phyloP scores from a whole-genome alignment of 2,888 invertebrate species.

The Autographa pulchrina region DNA sequence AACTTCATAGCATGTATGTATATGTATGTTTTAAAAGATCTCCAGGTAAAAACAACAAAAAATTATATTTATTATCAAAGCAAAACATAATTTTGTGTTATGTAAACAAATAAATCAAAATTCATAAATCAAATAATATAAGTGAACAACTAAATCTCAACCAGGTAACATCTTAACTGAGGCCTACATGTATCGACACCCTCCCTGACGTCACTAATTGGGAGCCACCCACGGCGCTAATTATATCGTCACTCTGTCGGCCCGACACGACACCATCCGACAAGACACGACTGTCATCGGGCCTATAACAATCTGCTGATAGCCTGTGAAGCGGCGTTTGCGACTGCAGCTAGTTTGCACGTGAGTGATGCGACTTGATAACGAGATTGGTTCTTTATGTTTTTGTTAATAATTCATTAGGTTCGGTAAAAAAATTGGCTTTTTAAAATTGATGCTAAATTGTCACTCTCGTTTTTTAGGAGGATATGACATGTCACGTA shows the following conservation, averaged over 20 bases:
- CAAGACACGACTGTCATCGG: constrained; percentile 38
- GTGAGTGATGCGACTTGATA: constrained; percentile 25
- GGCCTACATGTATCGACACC: neutral
- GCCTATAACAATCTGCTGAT: constrained; percentile 45
- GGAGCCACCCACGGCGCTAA: constrained; percentile 50
- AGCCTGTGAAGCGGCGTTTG: constrained; percentile 19
- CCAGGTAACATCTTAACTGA: neutral
- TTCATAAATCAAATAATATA: no score
- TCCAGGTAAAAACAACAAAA: no score
- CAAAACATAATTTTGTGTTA: no score
- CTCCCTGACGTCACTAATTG: constrained; percentile 37
- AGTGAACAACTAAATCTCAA: neutral
- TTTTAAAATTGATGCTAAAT: neutral
- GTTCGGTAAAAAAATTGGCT: no score
- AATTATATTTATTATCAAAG: no score
- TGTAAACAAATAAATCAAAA: no score
- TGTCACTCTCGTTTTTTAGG: neutral
- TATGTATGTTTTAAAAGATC: no score
- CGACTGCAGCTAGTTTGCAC: constrained; percentile 31
- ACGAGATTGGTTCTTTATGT: neutral
- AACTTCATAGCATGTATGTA: no score
- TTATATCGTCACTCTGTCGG: constrained; percentile 35
- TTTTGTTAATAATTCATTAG: neutral
- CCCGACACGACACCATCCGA: constrained; percentile 7
- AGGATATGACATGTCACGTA: no score